These are phyloP conservation scores for Limonius californicus DNA, from an alignment of 1,140 invertebrate species.

Conservation along the genomic window DNA sequence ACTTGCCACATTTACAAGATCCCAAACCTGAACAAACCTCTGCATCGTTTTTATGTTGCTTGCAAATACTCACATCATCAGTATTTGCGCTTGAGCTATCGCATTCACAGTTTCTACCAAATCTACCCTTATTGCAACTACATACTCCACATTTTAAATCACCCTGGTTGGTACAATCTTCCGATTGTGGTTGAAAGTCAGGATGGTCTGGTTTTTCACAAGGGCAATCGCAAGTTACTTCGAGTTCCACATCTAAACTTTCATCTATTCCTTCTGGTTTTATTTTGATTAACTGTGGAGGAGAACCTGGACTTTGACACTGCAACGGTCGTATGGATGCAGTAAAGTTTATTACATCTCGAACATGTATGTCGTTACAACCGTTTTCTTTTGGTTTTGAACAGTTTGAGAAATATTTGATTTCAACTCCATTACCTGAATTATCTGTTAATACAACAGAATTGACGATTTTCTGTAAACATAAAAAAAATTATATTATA, in stretches of 20 bases:
- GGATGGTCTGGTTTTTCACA: constrained; percentile 67
- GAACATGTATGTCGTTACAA: constrained; percentile 81
- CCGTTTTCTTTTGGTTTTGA: constrained; percentile 62
- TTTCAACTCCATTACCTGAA: constrained; percentile 73
- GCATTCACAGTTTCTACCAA: constrained; percentile 87
- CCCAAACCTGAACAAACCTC: constrained; percentile 50
- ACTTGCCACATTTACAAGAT: constrained; percentile 76
- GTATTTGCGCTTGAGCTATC: constrained; percentile 20
- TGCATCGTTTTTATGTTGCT: constrained; percentile 4
- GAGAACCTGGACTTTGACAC: constrained; percentile 70
- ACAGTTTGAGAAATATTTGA: constrained; percentile 86
- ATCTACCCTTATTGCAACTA: constrained; percentile 71
- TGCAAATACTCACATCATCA: constrained; percentile 28
- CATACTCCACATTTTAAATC: constrained; percentile 85
- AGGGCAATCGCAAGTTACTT: constrained; percentile 87
- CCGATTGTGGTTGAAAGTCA: constrained; percentile 53
- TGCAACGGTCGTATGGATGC: constrained; percentile 68
- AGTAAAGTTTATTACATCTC: constrained; percentile 70
- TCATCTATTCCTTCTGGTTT: constrained; percentile 93
- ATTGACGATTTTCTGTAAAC: constrained; percentile 82
- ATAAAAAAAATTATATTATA: background rate
- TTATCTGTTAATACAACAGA: constrained; percentile 88
- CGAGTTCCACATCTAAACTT: constrained; percentile 75
- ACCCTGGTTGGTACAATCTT: constrained; percentile 62
- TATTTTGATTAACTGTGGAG: constrained; percentile 79